Evolutionary conservation across 2,797 vertebrate genomes (phyloP).

Genomic region (Ctenopoma multispine): DNA sequence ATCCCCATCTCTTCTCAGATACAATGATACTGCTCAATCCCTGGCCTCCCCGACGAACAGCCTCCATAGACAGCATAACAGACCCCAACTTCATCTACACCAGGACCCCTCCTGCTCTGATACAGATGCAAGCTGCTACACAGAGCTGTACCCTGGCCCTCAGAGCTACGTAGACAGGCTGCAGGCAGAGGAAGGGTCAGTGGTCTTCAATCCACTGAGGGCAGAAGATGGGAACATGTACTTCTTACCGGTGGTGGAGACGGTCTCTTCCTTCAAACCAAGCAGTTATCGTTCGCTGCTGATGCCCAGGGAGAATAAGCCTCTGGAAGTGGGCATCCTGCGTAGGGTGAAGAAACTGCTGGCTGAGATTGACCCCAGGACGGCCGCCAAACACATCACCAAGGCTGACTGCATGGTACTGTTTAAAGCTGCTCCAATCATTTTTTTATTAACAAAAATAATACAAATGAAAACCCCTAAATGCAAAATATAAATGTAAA

Average conservation of each 20-base stretch:
- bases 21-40: slow-evolving; percentile 78
- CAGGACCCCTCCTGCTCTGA: slow-evolving; percentile 60
- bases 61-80: slow-evolving; percentile 34
- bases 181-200: slow-evolving; percentile 76
- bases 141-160: slow-evolving; percentile 63
- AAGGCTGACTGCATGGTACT: slow-evolving; percentile 92
- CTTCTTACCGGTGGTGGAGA: slow-evolving; percentile 86
- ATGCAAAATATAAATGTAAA: too few relatives aligned
- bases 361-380: slow-evolving; percentile 87
- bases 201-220: slow-evolving; percentile 62
- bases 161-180: slow-evolving; percentile 87
- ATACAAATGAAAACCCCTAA: neutral
- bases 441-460: neutral
- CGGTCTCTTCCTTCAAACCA: slow-evolving; percentile 87
- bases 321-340: slow-evolving; percentile 90
- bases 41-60: slow-evolving; percentile 74
- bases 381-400: slow-evolving; percentile 91
- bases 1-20: slow-evolving; percentile 74
- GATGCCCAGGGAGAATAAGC: slow-evolving; percentile 91
- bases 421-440: too few relatives aligned
- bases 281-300: slow-evolving; percentile 87
- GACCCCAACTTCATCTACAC: neutral
- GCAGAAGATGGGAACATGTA: slow-evolving; percentile 76
- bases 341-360: slow-evolving; percentile 93
- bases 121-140: slow-evolving; percentile 63